phyloP scores from a whole-genome alignment of 2,888 invertebrate species.

The Tetranychus piercei region DNA sequence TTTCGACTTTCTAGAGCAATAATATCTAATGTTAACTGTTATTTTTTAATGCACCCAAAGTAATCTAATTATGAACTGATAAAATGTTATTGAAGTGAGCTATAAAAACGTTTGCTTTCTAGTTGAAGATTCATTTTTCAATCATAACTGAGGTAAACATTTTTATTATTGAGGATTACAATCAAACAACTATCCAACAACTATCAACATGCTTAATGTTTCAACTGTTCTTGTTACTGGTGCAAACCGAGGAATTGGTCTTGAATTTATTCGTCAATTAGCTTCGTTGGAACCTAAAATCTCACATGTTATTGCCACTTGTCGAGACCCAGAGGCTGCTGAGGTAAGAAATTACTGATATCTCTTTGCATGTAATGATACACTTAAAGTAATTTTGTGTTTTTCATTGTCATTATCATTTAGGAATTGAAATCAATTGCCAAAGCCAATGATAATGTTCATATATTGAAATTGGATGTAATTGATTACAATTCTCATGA shows the following conservation, averaged over 20 bases:
- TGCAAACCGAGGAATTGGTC: conserved; percentile 70
- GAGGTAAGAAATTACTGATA: not conserved
- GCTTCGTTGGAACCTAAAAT: conserved; percentile 34
- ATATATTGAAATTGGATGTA: conserved; percentile 30
- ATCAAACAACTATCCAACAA: no score
- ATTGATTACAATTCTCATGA: conserved; percentile 16
- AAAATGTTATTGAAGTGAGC: no score
- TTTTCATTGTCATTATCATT: not conserved
- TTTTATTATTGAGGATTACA: no score
- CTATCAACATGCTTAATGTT: no score
- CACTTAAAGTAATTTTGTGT: no score
- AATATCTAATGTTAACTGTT: no score
- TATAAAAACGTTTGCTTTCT: no score
- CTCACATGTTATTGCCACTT: conserved; percentile 46
- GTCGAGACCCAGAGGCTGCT: conserved; percentile 50
- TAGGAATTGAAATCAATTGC: not conserved
- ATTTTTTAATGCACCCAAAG: no score
- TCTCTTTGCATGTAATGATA: not conserved
- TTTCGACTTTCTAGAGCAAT: no score
- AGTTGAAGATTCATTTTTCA: no score
- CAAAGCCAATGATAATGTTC: not conserved
- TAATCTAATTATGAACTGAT: no score
- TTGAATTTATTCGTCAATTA: conserved; percentile 61
- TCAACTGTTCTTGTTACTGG: conserved; percentile 45
- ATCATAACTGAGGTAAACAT: no score